These are phyloP conservation scores for Melangyna quadrimaculata DNA, from an alignment of 2,888 invertebrate species.

Conservation along the genomic window DNA sequence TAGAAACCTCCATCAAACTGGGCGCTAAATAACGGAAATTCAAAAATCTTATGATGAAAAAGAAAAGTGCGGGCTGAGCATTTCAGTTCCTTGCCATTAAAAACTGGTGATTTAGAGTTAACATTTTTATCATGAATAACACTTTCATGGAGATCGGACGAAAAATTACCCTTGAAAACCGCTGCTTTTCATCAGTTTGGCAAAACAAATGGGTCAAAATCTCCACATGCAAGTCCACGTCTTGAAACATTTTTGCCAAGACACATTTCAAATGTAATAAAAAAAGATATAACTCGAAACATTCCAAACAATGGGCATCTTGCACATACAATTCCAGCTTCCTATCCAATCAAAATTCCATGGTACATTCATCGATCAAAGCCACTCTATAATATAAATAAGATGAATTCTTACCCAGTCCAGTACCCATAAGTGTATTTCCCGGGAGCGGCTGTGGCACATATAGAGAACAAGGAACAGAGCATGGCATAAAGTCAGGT, in stretches of 20 bases:
- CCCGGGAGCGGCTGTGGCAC: slow-evolving; percentile 20
- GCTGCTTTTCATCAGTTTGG: too few species aligned
- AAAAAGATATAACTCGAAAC: background rate
- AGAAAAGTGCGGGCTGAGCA: too few species aligned
- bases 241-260: background rate
- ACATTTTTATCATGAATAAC: too few species aligned
- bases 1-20: too few species aligned
- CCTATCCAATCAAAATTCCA: slow-evolving; percentile 9
- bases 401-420: slow-evolving; percentile 28
- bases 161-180: too few species aligned
- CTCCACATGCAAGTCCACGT: too few species aligned
- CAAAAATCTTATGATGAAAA: too few species aligned
- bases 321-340: background rate
- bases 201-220: too few species aligned
- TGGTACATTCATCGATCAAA: slow-evolving; percentile 6
- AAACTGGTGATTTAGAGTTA: too few species aligned
- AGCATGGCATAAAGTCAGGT: slow-evolving; percentile 5
- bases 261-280: background rate
- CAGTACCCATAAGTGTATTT: slow-evolving; percentile 27
- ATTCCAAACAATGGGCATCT: background rate
- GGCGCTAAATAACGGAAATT: too few species aligned
- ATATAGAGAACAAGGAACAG: slow-evolving; percentile 5
- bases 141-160: too few species aligned
- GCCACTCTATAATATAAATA: background rate
- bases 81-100: too few species aligned